These are phyloP conservation scores for Argya squamiceps DNA, from an alignment of 2,797 vertebrate genomes.

Conservation along the genomic window DNA sequence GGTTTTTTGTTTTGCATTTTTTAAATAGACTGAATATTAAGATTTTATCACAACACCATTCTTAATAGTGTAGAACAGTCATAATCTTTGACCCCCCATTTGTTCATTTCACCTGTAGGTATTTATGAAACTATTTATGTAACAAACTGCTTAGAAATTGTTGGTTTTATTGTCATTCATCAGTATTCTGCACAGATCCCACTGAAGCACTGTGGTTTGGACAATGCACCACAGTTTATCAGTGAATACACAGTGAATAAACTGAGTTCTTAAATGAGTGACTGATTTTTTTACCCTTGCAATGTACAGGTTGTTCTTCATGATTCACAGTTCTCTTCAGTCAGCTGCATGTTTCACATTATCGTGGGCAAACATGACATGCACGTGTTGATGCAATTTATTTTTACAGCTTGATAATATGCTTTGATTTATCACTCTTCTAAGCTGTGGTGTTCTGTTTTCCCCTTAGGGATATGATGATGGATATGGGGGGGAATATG, in stretches of 20 bases:
- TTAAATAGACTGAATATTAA: background rate
- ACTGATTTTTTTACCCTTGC: conserved; percentile 61
- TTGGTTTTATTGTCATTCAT: conserved; percentile 54
- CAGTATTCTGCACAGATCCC: conserved; percentile 63
- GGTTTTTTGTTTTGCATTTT: background rate
- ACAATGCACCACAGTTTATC: conserved; percentile 39
- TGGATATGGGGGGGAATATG: conserved; percentile 94
- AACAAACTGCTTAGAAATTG: conserved; percentile 58
- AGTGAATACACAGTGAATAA: conserved; percentile 58
- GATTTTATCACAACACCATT: background rate
- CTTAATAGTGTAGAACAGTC: background rate
- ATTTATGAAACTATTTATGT: conserved; percentile 30
- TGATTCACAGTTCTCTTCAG: background rate
- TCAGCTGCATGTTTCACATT: background rate
- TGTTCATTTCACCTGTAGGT: background rate
- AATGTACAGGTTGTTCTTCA: background rate
- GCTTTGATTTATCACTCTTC: conserved; percentile 2
- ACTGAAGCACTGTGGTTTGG: conserved; percentile 45
- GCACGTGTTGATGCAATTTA: background rate
- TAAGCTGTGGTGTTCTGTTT: conserved; percentile 16
- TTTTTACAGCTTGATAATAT: background rate
- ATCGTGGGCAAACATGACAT: background rate
- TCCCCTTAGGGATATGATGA: conserved; percentile 90
- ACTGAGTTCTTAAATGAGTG: conserved; percentile 47
- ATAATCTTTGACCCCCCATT: background rate